Percentiles rank a stretch among this genome's conserved stretches.
These are phyloP conservation scores for Gobionotothen gibberifrons DNA, from an alignment of 2,797 vertebrate species.

Conservation along the genomic window DNA sequence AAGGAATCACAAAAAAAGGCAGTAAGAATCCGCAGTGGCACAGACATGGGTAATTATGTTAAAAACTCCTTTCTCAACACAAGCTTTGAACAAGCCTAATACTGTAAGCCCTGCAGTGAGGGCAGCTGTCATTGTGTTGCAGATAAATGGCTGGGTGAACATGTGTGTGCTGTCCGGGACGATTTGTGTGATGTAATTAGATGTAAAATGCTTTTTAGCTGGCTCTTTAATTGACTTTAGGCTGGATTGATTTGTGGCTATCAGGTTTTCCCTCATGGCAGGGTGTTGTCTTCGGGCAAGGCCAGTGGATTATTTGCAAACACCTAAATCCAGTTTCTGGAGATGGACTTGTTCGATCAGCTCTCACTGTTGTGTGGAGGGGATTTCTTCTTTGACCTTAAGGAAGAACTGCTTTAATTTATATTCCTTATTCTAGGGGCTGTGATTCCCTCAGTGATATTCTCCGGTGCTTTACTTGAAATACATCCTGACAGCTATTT, in stretches of 20 bases:
- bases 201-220: conserved; percentile 80
- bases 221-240: conserved; percentile 81
- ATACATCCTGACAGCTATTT: conserved; percentile 68
- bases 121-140: conserved; percentile 62
- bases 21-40: conserved; percentile 68
- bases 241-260: conserved; percentile 74
- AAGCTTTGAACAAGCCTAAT: conserved; percentile 44
- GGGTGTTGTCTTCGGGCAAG: conserved; percentile 70
- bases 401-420: conserved; percentile 47
- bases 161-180: conserved; percentile 69
- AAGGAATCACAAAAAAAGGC: conserved; percentile 62
- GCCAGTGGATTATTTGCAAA: conserved; percentile 75
- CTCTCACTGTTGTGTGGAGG: conserved; percentile 35
- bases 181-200: conserved; percentile 82
- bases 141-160: conserved; percentile 67
- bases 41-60: conserved; percentile 72
- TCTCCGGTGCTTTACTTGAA: conserved; percentile 52
- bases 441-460: conserved; percentile 46
- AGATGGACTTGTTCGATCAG: conserved; percentile 58
- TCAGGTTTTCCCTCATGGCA: conserved; percentile 61
- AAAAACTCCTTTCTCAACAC: conserved; percentile 66
- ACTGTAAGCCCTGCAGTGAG: conserved; percentile 47
- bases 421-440: conserved; percentile 47
- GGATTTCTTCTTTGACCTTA: conserved; percentile 43
- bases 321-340: conserved; percentile 70